Evolutionary conservation across 1,140 invertebrate species (phyloP).

Genomic region (Drosophila bocki): DNA sequence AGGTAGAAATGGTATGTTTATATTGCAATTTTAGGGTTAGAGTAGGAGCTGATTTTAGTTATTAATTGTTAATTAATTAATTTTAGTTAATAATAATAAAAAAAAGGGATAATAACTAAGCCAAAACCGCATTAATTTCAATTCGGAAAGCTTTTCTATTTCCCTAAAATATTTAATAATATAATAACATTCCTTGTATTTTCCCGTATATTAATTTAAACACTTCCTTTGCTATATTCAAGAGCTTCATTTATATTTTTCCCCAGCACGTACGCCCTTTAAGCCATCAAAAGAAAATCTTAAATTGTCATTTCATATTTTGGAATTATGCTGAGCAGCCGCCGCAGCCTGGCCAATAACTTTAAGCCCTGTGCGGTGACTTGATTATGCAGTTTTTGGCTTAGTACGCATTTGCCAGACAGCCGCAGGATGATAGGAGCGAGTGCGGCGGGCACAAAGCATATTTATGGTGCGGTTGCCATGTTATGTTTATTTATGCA

Average conservation of each 20-base stretch:
- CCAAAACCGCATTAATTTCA: too few relatives aligned
- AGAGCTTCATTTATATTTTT: background rate
- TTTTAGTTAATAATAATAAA: too few relatives aligned
- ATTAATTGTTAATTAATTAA: background rate
- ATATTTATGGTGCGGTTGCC: conserved; percentile 72
- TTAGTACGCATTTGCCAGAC: conserved; percentile 43
- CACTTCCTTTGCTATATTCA: background rate
- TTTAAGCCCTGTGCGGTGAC: conserved; percentile 55
- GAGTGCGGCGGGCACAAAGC: conserved; percentile 47
- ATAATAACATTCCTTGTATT: background rate
- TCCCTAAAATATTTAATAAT: background rate
- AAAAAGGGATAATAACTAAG: too few relatives aligned
- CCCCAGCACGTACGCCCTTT: conserved; percentile 51
- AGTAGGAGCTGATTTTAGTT: background rate
- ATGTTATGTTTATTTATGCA: conserved; percentile 74
- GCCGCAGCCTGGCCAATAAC: conserved; percentile 11
- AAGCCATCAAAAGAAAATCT: conserved; percentile 48
- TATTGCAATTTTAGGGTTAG: background rate
- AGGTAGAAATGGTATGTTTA: background rate
- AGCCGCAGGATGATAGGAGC: conserved; percentile 30
- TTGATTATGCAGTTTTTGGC: conserved; percentile 71
- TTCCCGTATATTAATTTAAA: background rate
- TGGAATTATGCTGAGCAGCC: conserved; percentile 44
- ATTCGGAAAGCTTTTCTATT: too few relatives aligned
- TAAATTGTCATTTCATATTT: conserved; percentile 68